Percentiles rank a stretch among this genome's conserved stretches.
Evolutionary conservation across 2,113 vertebrate species (phyloP).

Genomic region (Gambusia affinis): DNA sequence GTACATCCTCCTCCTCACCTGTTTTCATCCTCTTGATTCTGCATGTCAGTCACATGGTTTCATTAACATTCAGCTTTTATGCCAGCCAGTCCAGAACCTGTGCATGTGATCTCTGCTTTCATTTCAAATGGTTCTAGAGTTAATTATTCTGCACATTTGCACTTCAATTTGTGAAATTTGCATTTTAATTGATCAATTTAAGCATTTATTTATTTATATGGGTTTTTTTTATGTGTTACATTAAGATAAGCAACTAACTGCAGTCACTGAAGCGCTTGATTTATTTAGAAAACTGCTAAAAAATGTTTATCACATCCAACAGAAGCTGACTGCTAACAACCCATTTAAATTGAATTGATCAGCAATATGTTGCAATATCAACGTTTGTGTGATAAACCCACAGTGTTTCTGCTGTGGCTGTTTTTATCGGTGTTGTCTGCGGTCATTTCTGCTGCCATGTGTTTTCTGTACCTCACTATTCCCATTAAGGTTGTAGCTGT

Average conservation of each 20-base stretch:
- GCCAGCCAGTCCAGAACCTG: neutral
- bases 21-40: constrained; percentile 56
- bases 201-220: neutral
- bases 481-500: constrained; percentile 62
- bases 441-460: constrained; percentile 50
- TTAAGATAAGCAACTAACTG: constrained; percentile 21
- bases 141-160: neutral
- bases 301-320: constrained; percentile 34
- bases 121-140: constrained; percentile 1
- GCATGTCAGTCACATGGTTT: constrained; percentile 64
- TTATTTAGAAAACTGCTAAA: constrained; percentile 14
- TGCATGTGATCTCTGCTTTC: constrained; percentile 9
- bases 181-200: constrained; percentile 11
- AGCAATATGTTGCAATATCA: neutral
- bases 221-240: neutral
- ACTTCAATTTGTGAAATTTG: constrained; percentile 4
- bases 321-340: constrained; percentile 51
- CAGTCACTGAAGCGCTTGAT: neutral
- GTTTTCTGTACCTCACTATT: constrained; percentile 46
- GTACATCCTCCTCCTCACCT: constrained; percentile 42
- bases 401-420: neutral
- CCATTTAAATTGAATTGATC: neutral
- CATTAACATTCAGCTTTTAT: constrained; percentile 1
- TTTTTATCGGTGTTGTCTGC: neutral
- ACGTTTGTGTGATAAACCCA: neutral